Percentiles rank a stretch among this genome's conserved stretches.
phyloP scores from a whole-genome alignment of 1,140 invertebrate species.

The Drosophila bipectinata region DNA sequence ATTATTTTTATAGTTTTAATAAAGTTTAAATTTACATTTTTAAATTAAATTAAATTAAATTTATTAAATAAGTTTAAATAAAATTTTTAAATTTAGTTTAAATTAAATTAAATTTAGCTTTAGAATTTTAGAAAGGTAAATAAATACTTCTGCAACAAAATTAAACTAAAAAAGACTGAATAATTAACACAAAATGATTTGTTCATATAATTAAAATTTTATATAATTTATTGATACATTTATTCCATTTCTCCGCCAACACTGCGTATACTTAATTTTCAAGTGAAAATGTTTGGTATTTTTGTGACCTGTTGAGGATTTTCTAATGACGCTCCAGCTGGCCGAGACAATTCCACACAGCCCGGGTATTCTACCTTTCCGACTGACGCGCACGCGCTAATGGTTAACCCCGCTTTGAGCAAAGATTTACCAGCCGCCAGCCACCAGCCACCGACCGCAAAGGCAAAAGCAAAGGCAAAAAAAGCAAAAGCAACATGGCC shows the following conservation, averaged over 20 bases:
- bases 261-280: slow-evolving; percentile 26
- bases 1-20: too few species aligned
- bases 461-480: slow-evolving; percentile 11
- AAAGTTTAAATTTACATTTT: too few species aligned
- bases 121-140: too few species aligned
- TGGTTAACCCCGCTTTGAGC: slow-evolving; percentile 61
- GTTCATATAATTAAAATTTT: not conserved
- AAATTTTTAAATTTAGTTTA: too few species aligned
- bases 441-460: not conserved
- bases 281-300: slow-evolving; percentile 5
- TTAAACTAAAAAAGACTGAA: too few species aligned
- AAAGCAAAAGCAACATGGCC: slow-evolving; percentile 40
- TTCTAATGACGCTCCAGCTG: slow-evolving; percentile 56
- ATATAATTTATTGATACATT: not conserved
- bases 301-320: slow-evolving; percentile 59
- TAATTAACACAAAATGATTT: too few species aligned
- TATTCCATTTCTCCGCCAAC: slow-evolving; percentile 6
- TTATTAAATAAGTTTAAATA: too few species aligned
- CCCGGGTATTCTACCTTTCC: slow-evolving; percentile 37
- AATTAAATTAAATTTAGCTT: too few species aligned
- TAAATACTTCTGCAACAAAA: too few species aligned
- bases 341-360: slow-evolving; percentile 59
- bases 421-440: slow-evolving; percentile 13
- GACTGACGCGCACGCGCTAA: slow-evolving; percentile 72
- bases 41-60: too few species aligned